Percentiles rank a stretch among this genome's conserved stretches.
These are phyloP conservation scores for Platycheirus rosarum DNA, from an alignment of 2,888 invertebrate genomes.

Conservation along the genomic window DNA sequence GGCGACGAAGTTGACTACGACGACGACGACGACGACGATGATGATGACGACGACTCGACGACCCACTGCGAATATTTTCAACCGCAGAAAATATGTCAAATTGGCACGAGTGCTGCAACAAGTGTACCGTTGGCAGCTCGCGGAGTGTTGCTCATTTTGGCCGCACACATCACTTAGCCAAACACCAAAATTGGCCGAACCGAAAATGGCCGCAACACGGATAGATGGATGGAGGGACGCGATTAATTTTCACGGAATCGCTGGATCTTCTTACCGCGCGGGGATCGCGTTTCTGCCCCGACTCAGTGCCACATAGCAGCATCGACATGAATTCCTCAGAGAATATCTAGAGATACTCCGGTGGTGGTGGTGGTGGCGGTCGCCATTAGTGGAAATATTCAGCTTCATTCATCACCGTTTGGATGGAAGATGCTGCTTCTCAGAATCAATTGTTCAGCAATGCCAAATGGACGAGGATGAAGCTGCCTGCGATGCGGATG, in stretches of 20 bases:
- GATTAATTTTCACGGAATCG: constrained; percentile 56
- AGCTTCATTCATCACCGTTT: constrained; percentile 50
- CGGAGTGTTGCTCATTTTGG: constrained; percentile 29
- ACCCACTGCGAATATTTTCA: constrained; percentile 51
- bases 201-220: constrained; percentile 14
- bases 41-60: neutral
- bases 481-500: constrained; percentile 44
- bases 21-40: neutral
- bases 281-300: constrained; percentile 5
- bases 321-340: constrained; percentile 59
- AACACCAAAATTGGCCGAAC: constrained; percentile 58
- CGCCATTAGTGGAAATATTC: constrained; percentile 55
- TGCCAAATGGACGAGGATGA: constrained; percentile 53
- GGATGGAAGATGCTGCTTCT: constrained; percentile 60
- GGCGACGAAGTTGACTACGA: neutral
- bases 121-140: constrained; percentile 50
- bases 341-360: constrained; percentile 20
- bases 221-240: constrained; percentile 22
- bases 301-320: constrained; percentile 13
- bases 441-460: constrained; percentile 71
- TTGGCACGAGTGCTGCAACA: constrained; percentile 64
- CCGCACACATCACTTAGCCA: constrained; percentile 30
- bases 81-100: constrained; percentile 59
- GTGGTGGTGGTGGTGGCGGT: constrained; percentile 27
- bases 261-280: constrained; percentile 27